Evolutionary conservation across 2,797 vertebrate genomes (phyloP), one percentile per base, ranked within the genome.

Genomic region (Acrossocheilus wenchowensis): DNA sequence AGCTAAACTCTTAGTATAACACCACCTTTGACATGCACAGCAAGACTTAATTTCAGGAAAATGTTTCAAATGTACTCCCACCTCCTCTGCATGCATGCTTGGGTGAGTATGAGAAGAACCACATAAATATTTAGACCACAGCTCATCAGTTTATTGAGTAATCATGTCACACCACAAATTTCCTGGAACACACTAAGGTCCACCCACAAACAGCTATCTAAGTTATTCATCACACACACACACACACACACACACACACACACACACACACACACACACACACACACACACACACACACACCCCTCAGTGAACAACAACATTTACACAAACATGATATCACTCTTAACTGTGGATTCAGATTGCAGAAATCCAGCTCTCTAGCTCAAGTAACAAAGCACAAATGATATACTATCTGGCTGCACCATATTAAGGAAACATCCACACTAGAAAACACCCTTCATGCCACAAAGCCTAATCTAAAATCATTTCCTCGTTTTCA

Each of bases 111-210:
- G 68, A 71, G 36, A 41, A 71, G 50, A 82, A 30, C 9, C 36
- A 43, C 48, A 72, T 60, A 57, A 57, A 82, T 57, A 82, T 72
- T 82, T 82, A 82, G 81, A 72, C 68, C 50, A 19, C 68, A 57
- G 39, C 36, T 72, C 81, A 82, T 72, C 81, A 82, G 34, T 57
- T 57, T 69, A 69, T 69, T 72, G 81, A 82, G 81, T 26, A 72
- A 82, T 72, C 15, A 50, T 12, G 48, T 39, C 50, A 72, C 81
- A 72, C 81, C 68, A 57, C 21, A 82, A n/a, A 11, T 30, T 72
- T 72, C 50, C 50, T 82, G 81, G 68, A 82, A 82, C 68, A 57
- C 36, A 43, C 14, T 4, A 23, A 14, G 11, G 14, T 54, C 34
- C 68, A 12, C 81, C 21, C 34, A 57, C 81, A 43, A 52, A 78